Evolutionary conservation across 1,140 invertebrate genomes (phyloP).

Genomic region (Globodera rostochiensis): DNA sequence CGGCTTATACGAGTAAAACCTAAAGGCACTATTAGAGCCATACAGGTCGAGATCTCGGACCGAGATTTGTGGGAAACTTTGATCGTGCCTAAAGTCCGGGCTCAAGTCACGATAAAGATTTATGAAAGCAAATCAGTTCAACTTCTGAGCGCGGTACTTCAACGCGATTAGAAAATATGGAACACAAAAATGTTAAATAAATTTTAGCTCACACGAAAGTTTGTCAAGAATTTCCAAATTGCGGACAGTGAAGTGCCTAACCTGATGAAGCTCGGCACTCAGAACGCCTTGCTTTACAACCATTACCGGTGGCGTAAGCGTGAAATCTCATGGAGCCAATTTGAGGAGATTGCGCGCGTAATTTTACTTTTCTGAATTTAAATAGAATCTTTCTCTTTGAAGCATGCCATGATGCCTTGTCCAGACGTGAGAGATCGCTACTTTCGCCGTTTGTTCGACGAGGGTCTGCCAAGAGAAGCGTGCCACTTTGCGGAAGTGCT

Average conservation of each 20-base stretch:
- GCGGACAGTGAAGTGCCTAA: slow-evolving; percentile 28
- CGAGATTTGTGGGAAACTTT: no score
- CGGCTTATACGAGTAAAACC: not conserved
- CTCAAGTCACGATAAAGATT: no score
- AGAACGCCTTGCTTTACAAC: slow-evolving; percentile 25
- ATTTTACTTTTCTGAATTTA: not conserved
- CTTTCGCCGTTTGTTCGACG: slow-evolving; percentile 7
- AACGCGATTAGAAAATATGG: no score
- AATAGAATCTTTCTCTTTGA: not conserved
- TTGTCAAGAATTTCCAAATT: slow-evolving; percentile 19
- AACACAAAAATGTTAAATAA: not conserved
- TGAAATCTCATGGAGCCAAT: slow-evolving; percentile 6
- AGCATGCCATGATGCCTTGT: not conserved
- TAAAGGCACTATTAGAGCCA: no score
- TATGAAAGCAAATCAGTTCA: no score
- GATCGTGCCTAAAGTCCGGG: no score
- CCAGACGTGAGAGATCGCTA: slow-evolving; percentile 8
- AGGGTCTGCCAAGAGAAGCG: not conserved
- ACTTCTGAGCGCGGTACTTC: no score
- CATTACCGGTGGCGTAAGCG: slow-evolving; percentile 18
- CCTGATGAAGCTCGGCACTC: slow-evolving; percentile 21
- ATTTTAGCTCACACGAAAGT: not conserved
- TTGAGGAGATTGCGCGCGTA: slow-evolving; percentile 35
- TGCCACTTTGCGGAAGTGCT: slow-evolving; percentile 14
- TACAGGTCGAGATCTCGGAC: no score